Base-by-base conservation (phyloP, 2,113 vertebrate species). In the Acrocephalus arundinaceus region DNA sequence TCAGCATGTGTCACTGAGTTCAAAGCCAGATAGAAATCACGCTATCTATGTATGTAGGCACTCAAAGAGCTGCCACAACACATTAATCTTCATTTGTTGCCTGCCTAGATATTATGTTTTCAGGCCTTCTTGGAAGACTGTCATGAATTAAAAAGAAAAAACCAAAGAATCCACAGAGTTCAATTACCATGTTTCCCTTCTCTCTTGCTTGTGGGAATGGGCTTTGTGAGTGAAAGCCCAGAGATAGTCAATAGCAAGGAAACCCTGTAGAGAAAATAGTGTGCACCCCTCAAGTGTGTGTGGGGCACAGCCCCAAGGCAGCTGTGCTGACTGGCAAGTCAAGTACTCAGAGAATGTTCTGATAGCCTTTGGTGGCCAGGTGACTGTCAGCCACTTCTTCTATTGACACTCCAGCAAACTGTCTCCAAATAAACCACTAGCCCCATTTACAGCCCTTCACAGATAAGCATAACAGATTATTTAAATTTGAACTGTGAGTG, bases 261-360 rank as follows among this genome's bases (percentile, higher is more conserved):
- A 84, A 74, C 10, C 6, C 33, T 46, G 13, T 15, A 66, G 46
- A 62, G 37, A 70, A 86, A 77, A 49, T 0, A 22, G 22, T 0
- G 3, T 57, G 31, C 7, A 19, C 3, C 20, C 9, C 41, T 25
- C 5, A 10, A 20, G 28, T 0, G 18, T 22, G 15, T 6, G n/a
- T 31, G 51, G 11, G 63, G n/a, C 28, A 15, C 7, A n/a, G 46
- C 35, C 2, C 1, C 0, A 3, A 43, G 52, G 45, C 74, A 72
- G 19, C 37, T 23, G 49, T 0, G 2, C n/a, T 25, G 20, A 37
- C 45, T 30, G 35, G 28, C 31, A 31, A 28, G 54, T 49, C 27
- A 59, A 6, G 39, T 4, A 43, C 19, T 48, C n/a, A 49, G 71
- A 48, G 30, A 37, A 28, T 55, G 14, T 48, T 63, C n/a, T 48